Evolutionary conservation across 2,888 invertebrate species (phyloP), one percentile per base, ranked within the genome.

Genomic region (Schizotus pectinicornis): DNA sequence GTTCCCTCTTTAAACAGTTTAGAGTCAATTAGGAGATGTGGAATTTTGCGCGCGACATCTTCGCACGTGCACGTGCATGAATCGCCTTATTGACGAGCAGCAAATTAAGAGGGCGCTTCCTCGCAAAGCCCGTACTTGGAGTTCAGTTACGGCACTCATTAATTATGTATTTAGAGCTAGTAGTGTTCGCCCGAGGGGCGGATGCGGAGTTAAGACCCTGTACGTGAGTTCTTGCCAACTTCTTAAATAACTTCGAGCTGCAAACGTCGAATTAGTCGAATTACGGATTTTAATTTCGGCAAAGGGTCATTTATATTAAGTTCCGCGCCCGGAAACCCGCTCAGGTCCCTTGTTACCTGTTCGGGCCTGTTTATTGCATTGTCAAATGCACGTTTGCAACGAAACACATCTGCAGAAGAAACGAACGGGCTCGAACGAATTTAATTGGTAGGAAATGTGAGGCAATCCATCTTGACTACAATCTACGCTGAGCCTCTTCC

Each of bases 391-490:
- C 56, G 56, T 50, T 33, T 32, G 7, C 38, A 6, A 11, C 45
- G 32, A 47, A 45, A 36, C 33, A 47, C 56, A 48, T 50, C 50
- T 47, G 58, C 6, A 39, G 32, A 49, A 34, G 34, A 45, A 53
- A 53, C 47, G 33, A 7, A 46, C 9, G 43, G 34, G 39, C n/a
- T 1, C 50, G 32, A 49, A 13, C 50, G 48, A 51, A 61, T 65
- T 61, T 65, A 65, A 65, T 65, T 63, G 65, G 41, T 51, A 36
- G 54, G 49, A 54, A 62, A 57, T 51, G 56, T 52, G 54, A 55
- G 48, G 57, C 62, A 51, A 67, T 67, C 56, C 63, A 67, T 63
- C 66, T 64, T 56, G 56, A 52, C 64, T 50, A 56, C 59, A 55
- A 59, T 56, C 48, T 56, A 57, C 46, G 49, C 45, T 35, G 53